These are phyloP conservation scores for Brachyptera putata DNA, from an alignment of 2,888 invertebrate species.

Conservation along the genomic window DNA sequence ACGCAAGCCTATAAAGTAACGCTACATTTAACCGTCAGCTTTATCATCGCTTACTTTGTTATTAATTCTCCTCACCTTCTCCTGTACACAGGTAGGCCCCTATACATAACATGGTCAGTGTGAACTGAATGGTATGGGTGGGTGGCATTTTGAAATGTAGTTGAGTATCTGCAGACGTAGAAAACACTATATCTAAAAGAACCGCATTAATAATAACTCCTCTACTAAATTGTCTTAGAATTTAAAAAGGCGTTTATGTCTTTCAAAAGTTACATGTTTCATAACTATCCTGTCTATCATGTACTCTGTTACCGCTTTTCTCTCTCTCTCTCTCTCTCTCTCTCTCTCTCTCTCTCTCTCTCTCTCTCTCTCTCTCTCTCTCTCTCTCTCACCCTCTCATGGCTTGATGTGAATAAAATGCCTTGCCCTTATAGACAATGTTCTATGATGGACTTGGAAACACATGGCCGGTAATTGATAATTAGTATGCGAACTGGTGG, in stretches of 20 bases:
- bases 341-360: neutral
- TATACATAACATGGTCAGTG: too few relatives aligned
- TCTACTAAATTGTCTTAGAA: conserved; percentile 13
- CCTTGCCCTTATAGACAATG: too few relatives aligned
- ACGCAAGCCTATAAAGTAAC: too few relatives aligned
- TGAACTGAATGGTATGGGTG: too few relatives aligned
- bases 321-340: too few relatives aligned
- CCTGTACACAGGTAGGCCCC: too few relatives aligned
- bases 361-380: too few relatives aligned
- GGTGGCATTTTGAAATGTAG: conserved; percentile 20
- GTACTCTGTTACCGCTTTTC: conserved; percentile 1
- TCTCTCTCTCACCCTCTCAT: neutral
- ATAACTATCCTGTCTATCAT: conserved; percentile 22
- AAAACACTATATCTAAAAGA: conserved; percentile 7
- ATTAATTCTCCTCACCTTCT: neutral
- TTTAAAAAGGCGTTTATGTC: conserved; percentile 21
- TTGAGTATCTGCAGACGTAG: conserved; percentile 13
- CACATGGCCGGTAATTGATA: conserved; percentile 23
- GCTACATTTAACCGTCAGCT: neutral
- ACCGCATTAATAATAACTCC: conserved; percentile 13
- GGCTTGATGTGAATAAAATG: too few relatives aligned
- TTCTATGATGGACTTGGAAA: neutral
- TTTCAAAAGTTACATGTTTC: conserved; percentile 22
- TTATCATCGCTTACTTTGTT: neutral
- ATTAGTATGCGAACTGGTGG: conserved; percentile 24